Conservation (phyloP, 2,113 vertebrate species). For the Pogona vitticeps region DNA sequence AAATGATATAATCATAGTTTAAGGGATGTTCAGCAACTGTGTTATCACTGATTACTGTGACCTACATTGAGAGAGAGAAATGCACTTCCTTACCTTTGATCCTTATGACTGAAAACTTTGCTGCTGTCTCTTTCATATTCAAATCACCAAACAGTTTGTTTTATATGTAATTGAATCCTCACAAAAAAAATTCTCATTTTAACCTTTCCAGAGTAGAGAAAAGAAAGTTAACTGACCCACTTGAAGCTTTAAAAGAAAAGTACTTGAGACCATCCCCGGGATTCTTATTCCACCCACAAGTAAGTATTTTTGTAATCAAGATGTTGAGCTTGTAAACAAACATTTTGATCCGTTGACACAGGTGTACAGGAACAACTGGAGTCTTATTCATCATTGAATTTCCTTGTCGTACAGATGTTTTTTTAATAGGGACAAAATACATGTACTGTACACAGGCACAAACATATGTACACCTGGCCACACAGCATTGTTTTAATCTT, state of each 20-base stretch:
- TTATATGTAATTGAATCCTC: conserved; percentile 66
- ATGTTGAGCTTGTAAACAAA: conserved; percentile 74
- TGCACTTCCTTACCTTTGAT: conserved; percentile 41
- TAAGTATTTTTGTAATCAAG: conserved; percentile 81
- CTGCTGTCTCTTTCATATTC: conserved; percentile 51
- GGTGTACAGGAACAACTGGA: conserved; percentile 80
- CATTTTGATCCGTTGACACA: conserved; percentile 78
- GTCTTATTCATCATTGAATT: conserved; percentile 78
- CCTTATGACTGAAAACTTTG: conserved; percentile 33
- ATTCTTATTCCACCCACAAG: conserved; percentile 99
- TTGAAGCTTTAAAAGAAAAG: conserved; percentile 98
- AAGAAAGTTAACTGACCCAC: conserved; percentile 97
- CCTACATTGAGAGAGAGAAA: conserved; percentile 7
- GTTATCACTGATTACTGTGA: background rate
- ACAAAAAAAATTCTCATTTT: conserved; percentile 80
- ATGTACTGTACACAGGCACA: no score
- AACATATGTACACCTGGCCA: no score
- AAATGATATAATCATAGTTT: conserved; percentile 29
- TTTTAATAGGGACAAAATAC: no score
- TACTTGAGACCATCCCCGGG: conserved; percentile 96
- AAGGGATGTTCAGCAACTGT: background rate
- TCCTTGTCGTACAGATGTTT: conserved; percentile 75
- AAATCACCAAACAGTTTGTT: conserved; percentile 50
- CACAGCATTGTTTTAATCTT: conserved; percentile 24
- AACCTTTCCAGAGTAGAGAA: conserved; percentile 99